Base-by-base conservation (phyloP, 2,797 vertebrate species). In the Syncerus caffer region DNA sequence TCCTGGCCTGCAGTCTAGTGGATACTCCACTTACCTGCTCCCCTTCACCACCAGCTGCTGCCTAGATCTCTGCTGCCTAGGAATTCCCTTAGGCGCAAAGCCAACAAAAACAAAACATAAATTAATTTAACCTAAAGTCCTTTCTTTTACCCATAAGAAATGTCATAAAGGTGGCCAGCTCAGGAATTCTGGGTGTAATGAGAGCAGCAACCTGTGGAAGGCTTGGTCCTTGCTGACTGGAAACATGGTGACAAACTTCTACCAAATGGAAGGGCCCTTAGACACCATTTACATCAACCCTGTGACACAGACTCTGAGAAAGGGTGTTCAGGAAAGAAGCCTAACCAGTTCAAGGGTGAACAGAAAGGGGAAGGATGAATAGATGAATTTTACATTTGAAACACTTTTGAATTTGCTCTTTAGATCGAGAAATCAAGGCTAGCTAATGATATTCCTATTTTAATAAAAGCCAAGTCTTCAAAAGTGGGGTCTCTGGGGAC, bases 81-180 rank as follows among this genome's bases (percentile, higher is more conserved):
- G 27, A 42, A 60, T 82, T 85, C 51, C 87, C 2, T 82, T 53
- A 4, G 6, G n/a, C 84, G 21, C 45, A 87, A 64, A 93, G 47
- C 29, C 29, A 34, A 6, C 34, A 79, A 79, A 90, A 93, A 34
- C 62, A 78, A 57, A 27, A 13, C 6, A 85, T 67, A n/a, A 78
- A 62, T 53, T 45, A 31, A 25, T 42, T 27, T 79, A 76, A 55
- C 34, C 27, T 5, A 2, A 9, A 94, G 53, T 88, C 95, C 95
- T 95, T 71, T 96, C 38, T 97, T 95, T 96, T 80, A 82, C 74
- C 96, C 95, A 83, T 27, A 60, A 67, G 62, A 50, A 34, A 2
- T 14, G 34, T 95, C 94, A 80, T 19, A 78, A 97, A 96, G 19
- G 84, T 50, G 55, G 74, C 76, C 78, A 95, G 93, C 90, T 95